Conservation (phyloP, 1,140 invertebrate species). For the Eriocheir sinensis region DNA sequence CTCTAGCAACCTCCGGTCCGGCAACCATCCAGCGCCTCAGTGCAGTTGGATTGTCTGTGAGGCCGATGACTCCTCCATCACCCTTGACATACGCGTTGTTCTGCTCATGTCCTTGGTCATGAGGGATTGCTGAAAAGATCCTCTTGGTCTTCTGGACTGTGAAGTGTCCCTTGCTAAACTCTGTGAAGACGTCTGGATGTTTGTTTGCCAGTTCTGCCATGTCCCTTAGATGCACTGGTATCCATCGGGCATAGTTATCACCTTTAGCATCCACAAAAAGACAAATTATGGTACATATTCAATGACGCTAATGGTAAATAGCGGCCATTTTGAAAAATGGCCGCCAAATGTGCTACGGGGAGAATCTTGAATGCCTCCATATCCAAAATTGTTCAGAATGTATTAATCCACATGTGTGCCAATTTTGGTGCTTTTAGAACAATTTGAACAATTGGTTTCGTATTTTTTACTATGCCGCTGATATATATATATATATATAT, state of each 20-base stretch:
- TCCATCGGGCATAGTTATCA: constrained; percentile 74
- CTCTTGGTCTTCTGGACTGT: constrained; percentile 17
- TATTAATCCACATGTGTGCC: too few species aligned
- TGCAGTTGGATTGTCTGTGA: constrained; percentile 79
- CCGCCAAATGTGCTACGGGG: too few species aligned
- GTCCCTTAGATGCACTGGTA: constrained; percentile 26
- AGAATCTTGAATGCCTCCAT: too few species aligned
- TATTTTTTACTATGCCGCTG: too few species aligned
- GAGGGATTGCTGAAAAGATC: constrained; percentile 29
- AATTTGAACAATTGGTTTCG: too few species aligned
- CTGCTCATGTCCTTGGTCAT: constrained; percentile 56
- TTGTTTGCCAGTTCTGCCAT: constrained; percentile 59
- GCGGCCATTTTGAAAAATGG: too few species aligned
- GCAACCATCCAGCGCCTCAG: constrained; percentile 79
- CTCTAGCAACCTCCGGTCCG: constrained; percentile 77
- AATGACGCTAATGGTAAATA: too few species aligned
- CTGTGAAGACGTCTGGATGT: constrained; percentile 23
- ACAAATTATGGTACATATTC: too few species aligned
- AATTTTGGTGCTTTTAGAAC: too few species aligned
- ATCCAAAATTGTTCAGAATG: too few species aligned
- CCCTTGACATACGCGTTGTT: constrained; percentile 77
- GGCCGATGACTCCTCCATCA: constrained; percentile 77
- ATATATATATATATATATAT: too few species aligned
- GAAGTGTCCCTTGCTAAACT: constrained; percentile 38
- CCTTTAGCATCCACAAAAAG: too few species aligned